Evolutionary conservation across 2,797 vertebrate genomes (phyloP), one percentile per base, ranked within the genome.

Genomic region (Pangasius macronema): DNA sequence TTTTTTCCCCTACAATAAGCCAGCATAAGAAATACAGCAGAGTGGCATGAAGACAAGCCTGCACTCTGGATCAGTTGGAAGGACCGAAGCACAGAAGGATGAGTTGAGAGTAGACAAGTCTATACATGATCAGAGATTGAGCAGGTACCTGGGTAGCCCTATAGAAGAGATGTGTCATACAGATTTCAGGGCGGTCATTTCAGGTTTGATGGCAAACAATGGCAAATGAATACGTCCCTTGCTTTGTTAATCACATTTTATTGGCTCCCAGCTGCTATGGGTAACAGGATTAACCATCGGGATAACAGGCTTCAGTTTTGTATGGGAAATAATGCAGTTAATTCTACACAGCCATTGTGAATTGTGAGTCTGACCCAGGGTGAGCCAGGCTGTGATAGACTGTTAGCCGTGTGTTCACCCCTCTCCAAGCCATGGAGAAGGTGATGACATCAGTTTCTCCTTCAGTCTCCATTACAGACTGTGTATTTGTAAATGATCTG

Each of bases 401-500:
- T 93, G 94, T 95, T 95, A 93, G 94, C 94, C 94, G 93, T 93
- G 94, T 89, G 91, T 93, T 94, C 93, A 93, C 93, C 93, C 93
- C 72, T 73, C 63, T 93, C 89, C 88, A 83, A 63, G 94, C 94
- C 94, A 95, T 94, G 93, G 81, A 92, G 89, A 67, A 55, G 79
- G 88, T 91, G 94, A 95, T 95, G 94, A 89, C 93, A 95, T 95
- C 93, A 85, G 88, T 75, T 76, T 91, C 92, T 91, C 88, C 49
- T 93, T 94, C 93, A 92, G 90, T 91, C 93, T 93, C 92, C 94
- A 94, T 95, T 93, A 95, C 92, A 93, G 90, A 88, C 92, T 92
- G 91, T 88, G 93, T 92, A 95, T 94, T 95, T 96, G 93, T 94
- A 93, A 94, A 94, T 92, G 86, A 93, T 93, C 92, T 94, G 94